Percentiles rank a stretch among this genome's conserved stretches.
phyloP scores from a whole-genome alignment of 2,888 invertebrate genomes.

The Thecophora atra region DNA sequence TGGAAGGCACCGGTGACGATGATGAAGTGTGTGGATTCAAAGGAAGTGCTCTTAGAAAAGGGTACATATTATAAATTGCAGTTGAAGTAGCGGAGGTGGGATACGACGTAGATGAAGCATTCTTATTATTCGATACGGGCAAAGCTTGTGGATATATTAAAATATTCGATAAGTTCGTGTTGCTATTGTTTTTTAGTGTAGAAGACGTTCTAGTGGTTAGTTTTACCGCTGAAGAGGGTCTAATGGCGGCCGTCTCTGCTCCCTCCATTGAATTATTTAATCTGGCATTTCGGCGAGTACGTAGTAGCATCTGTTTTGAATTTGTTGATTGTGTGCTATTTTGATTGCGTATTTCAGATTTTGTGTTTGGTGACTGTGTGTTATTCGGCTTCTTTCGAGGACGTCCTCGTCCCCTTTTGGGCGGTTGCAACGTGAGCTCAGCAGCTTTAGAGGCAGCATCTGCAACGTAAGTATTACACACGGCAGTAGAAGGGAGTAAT shows the following conservation, averaged over 20 bases:
- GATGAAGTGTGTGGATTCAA: no score
- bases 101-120: not conserved
- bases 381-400: conserved; percentile 6
- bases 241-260: not conserved
- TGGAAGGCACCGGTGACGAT: not conserved
- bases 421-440: not conserved
- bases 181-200: not conserved
- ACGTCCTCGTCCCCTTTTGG: conserved; percentile 21
- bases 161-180: conserved; percentile 7
- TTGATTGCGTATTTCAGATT: not conserved
- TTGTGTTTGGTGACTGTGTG: not conserved
- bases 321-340: no score
- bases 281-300: not conserved
- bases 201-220: not conserved
- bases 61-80: no score
- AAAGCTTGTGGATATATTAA: not conserved
- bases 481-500: not conserved
- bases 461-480: not conserved
- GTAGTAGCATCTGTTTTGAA: no score
- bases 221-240: not conserved
- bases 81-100: no score
- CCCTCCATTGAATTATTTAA: not conserved
- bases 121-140: not conserved
- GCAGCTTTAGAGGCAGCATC: not conserved
- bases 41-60: no score